Percentiles rank a stretch among this genome's conserved stretches.
These are phyloP conservation scores for Beaufortia kweichowensis DNA, from an alignment of 2,113 vertebrate genomes.

Conservation along the genomic window DNA sequence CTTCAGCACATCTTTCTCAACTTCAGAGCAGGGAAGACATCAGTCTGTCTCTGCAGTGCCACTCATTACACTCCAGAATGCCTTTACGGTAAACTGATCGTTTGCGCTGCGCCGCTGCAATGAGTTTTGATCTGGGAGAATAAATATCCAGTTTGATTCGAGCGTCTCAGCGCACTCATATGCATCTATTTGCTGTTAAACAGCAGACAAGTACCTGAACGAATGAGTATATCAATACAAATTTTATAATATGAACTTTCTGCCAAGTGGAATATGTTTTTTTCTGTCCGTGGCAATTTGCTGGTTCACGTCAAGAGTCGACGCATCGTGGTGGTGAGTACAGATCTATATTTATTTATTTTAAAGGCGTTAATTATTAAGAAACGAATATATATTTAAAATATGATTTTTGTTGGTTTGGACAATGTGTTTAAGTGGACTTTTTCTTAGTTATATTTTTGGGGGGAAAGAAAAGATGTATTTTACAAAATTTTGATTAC, in stretches of 20 bases:
- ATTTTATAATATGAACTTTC: conserved; percentile 87
- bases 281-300: conserved; percentile 79
- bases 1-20: conserved; percentile 49
- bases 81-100: conserved; percentile 14
- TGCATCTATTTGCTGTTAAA: conserved; percentile 14
- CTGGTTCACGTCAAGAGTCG: conserved; percentile 82
- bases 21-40: conserved; percentile 47
- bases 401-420: no score
- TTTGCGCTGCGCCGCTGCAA: background rate
- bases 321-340: conserved; percentile 95
- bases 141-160: background rate
- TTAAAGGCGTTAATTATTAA: background rate
- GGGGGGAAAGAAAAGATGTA: no score
- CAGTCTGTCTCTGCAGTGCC: conserved; percentile 23
- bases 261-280: conserved; percentile 83
- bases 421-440: no score
- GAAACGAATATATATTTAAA: background rate
- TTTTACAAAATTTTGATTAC: no score
- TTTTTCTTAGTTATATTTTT: no score
- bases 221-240: conserved; percentile 50
- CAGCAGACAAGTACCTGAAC: conserved; percentile 61
- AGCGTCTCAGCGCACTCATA: conserved; percentile 23
- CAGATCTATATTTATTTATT: background rate
- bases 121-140: conserved; percentile 24
- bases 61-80: conserved; percentile 20